Percentiles rank a stretch among this genome's conserved stretches.
Conservation (phyloP, 2,113 vertebrate species). For the Erpornis zantholeuca region DNA sequence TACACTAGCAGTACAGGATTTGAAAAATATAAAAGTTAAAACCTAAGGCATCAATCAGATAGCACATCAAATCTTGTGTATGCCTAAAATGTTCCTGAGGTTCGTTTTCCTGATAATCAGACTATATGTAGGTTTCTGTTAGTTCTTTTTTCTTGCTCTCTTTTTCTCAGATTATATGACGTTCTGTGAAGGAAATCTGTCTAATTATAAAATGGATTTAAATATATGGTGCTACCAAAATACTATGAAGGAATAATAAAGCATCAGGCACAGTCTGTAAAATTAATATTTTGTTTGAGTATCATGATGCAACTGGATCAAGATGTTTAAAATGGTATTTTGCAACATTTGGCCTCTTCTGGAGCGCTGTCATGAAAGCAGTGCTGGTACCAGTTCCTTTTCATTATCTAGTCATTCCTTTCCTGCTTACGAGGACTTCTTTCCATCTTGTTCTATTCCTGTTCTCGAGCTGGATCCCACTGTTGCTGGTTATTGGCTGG, state of each 20-base stretch:
- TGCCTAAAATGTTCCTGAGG: background rate
- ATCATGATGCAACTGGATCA: background rate
- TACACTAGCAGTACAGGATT: too few species aligned
- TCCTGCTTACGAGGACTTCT: background rate
- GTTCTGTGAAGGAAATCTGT: background rate
- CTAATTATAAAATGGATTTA: background rate
- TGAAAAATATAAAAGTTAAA: too few species aligned
- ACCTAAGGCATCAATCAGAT: too few species aligned
- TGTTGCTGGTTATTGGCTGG: background rate
- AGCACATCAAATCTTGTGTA: background rate
- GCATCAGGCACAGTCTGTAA: background rate
- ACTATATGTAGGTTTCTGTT: background rate
- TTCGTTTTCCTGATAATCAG: background rate
- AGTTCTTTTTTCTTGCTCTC: background rate
- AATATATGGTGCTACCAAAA: background rate
- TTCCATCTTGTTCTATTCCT: background rate
- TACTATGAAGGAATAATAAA: background rate
- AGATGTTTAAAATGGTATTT: background rate
- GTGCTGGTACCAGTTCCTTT: background rate
- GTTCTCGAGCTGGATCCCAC: background rate
- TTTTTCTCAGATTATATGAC: background rate
- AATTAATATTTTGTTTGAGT: background rate
- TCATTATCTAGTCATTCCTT: background rate
- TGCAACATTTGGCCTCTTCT: background rate
- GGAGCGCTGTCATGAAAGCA: background rate